phyloP scores from a whole-genome alignment of 2,888 invertebrate species.

The Zelleria hepariella region DNA sequence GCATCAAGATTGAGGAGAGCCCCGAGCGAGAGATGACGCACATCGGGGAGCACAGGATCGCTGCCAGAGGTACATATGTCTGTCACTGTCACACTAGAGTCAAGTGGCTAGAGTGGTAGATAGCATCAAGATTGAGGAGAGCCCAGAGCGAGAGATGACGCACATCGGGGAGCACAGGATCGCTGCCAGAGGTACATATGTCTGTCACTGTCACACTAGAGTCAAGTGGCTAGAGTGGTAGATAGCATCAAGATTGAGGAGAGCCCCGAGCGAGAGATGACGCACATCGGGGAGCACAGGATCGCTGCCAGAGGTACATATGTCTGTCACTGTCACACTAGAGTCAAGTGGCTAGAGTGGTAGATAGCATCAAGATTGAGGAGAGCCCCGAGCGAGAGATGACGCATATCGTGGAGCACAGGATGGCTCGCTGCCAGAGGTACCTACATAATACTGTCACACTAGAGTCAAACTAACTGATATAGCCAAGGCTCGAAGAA shows the following conservation, averaged over 20 bases:
- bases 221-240: too few relatives aligned
- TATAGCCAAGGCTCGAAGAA: too few relatives aligned
- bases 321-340: not conserved
- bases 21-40: conserved; percentile 93
- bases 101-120: too few relatives aligned
- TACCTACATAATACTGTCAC: conserved; percentile 25
- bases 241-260: conserved; percentile 98
- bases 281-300: conserved; percentile 86
- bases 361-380: conserved; percentile 93
- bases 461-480: too few relatives aligned
- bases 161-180: conserved; percentile 88
- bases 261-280: conserved; percentile 92
- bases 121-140: conserved; percentile 93
- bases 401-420: conserved; percentile 88
- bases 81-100: too few relatives aligned
- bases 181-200: conserved; percentile 85
- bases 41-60: conserved; percentile 88
- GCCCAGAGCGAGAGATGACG: conserved; percentile 93
- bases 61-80: conserved; percentile 85
- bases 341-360: too few relatives aligned
- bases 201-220: too few relatives aligned
- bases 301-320: conserved; percentile 87
- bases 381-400: conserved; percentile 93
- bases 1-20: conserved; percentile 94
- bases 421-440: conserved; percentile 92